These are phyloP conservation scores for Sebastes miniatus DNA, from an alignment of 2,797 vertebrate genomes.

Conservation along the genomic window DNA sequence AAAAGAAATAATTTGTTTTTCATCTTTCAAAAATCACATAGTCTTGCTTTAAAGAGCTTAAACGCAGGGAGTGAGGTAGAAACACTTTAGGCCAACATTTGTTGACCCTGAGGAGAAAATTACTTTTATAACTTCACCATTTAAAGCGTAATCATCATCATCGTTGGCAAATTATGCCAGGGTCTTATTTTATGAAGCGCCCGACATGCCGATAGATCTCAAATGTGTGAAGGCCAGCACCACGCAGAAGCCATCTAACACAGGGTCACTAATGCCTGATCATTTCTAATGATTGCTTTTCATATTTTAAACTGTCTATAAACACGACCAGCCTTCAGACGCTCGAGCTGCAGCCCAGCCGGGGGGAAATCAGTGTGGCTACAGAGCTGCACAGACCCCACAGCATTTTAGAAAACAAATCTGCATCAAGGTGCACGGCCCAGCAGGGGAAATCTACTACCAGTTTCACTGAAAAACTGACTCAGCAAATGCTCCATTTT, in stretches of 20 bases:
- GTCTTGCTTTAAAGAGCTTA: neutral
- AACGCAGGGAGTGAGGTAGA: neutral
- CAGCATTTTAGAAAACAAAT: constrained; percentile 5
- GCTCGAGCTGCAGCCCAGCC: neutral
- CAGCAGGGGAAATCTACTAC: constrained; percentile 13
- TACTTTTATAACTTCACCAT: neutral
- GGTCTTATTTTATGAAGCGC: neutral
- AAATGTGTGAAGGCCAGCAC: neutral
- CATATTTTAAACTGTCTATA: neutral
- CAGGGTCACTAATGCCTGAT: neutral
- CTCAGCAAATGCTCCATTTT: constrained; percentile 14
- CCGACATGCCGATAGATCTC: neutral
- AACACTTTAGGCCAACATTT: neutral
- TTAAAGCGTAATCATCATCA: neutral
- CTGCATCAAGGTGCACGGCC: neutral
- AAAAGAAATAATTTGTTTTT: neutral
- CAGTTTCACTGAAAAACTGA: constrained; percentile 22
- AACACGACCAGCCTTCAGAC: neutral
- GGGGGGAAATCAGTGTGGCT: neutral
- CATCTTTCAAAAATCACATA: neutral
- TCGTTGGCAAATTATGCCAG: neutral
- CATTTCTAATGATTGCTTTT: neutral
- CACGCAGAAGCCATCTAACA: neutral
- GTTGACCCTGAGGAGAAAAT: neutral
- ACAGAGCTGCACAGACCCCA: neutral